Conservation (phyloP, 37 sponge, comb jelly and placozoan genomes). For the Ephydatia muelleri region DNA sequence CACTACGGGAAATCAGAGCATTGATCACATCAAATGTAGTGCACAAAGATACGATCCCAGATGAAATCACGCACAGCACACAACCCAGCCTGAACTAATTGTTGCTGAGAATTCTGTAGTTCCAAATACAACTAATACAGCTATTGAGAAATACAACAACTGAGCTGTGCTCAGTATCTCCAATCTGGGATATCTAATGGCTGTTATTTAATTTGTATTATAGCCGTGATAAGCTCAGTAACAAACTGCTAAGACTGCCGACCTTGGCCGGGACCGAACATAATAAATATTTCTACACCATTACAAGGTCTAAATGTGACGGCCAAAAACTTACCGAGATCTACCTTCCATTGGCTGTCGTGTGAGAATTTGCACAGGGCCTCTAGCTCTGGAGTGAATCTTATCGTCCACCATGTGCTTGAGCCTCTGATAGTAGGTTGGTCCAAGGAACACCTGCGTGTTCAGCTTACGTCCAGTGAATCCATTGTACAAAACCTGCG, state of each 20-base stretch:
- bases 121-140: too few species aligned
- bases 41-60: too few species aligned
- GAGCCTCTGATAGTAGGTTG: slow-evolving; percentile 99
- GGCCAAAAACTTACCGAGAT: slow-evolving; percentile 67
- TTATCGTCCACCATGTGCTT: slow-evolving; percentile 99
- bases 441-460: slow-evolving; percentile 98
- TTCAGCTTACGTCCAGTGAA: slow-evolving; percentile 99
- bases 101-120: too few species aligned
- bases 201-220: slow-evolving; percentile 68
- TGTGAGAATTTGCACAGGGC: slow-evolving; percentile 95
- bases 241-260: too few species aligned
- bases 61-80: too few species aligned
- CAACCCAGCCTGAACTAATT: too few species aligned
- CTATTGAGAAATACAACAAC: too few species aligned
- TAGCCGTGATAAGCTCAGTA: slow-evolving; percentile 64
- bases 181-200: slow-evolving; percentile 63
- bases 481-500: slow-evolving; percentile 94
- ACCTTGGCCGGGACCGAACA: too few species aligned
- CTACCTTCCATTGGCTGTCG: slow-evolving; percentile 99
- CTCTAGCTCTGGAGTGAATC: slow-evolving; percentile 97
- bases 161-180: too few species aligned
- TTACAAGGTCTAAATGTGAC: neutral
- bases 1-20: slow-evolving; percentile 49
- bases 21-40: too few species aligned
- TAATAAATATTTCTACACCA: too few species aligned